Base-by-base conservation (phyloP, 2,888 invertebrate genomes). In the Ormyrus rosae region DNA sequence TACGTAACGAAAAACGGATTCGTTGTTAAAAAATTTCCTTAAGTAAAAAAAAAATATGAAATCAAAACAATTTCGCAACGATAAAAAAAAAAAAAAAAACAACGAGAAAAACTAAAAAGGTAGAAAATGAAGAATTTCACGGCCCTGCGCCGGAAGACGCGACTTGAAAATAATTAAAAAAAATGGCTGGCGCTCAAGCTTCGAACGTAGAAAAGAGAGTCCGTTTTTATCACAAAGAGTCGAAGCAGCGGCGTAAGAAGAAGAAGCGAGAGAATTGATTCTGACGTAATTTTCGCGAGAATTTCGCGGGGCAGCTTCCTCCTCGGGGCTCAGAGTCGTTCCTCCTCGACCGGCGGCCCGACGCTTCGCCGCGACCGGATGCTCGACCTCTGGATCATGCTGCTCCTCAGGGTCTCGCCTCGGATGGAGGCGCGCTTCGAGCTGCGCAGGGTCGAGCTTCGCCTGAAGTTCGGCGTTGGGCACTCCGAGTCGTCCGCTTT, bases 371-470 rank as follows among this genome's bases (percentile, higher is more conserved):
- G 91, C 9, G 93, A 93, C 82, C 92, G 90, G 10, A 92, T 87
- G 61, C 93, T 93, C 13, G 92, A 91, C 81, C 93, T 90, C 77
- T 93, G 92, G 78, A 91, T 88, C 88, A 91, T 91, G 81, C 92
- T 92, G 78, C 93, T 94, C 5, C 94, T 93, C 73, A 94, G 91
- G 2, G 93, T 91, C 89, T 95, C 95, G 0, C 94, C 95, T 13
- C 94, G 92, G 34, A 94, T 92, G 0, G 94, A 93, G 0, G 94
- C 94, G 75, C 93, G 91, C 80, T 93, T 90, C 1, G 94, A 94
- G 69, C 93, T 92, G 72, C 92, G 89, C 51, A 90, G 85, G 58
- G 86, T 86, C 34, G 90, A 90, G 0, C 90, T 90, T 51, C 87
- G 86, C 0, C 88, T 85, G 46, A 88, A 84, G 58, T 84, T 87